Percentiles rank a stretch among this genome's conserved stretches.
Evolutionary conservation across 2,113 vertebrate genomes (phyloP).

Genomic region (Neodon shergylaensis): DNA sequence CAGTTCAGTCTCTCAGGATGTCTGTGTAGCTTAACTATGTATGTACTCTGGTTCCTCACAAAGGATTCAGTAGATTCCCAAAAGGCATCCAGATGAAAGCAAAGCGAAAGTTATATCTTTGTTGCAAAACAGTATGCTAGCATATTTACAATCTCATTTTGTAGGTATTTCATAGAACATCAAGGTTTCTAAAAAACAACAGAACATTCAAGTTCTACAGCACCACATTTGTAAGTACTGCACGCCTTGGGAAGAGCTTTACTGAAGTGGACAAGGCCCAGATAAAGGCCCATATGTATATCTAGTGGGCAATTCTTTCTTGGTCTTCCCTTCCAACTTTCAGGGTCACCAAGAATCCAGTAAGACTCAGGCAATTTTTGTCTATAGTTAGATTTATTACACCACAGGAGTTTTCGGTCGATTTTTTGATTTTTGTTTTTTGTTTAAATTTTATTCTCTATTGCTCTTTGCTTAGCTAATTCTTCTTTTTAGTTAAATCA

Average conservation of each 20-base stretch:
- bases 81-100: neutral
- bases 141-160: neutral
- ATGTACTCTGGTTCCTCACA: neutral
- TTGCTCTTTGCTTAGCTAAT: neutral
- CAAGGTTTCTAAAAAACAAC: neutral
- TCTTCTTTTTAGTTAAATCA: conserved; percentile 27
- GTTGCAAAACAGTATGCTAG: neutral
- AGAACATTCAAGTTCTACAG: neutral
- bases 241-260: neutral
- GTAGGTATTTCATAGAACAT: neutral
- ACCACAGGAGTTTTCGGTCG: neutral
- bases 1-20: neutral
- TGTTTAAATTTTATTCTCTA: neutral
- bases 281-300: too few species aligned
- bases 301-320: fast-evolving
- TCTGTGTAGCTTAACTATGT: neutral
- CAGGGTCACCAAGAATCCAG: too few species aligned
- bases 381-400: neutral
- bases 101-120: neutral
- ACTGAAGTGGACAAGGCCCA: too few species aligned
- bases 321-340: neutral
- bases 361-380: fast-evolving
- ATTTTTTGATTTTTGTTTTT: too few species aligned
- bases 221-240: neutral
- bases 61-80: neutral